phyloP scores from a whole-genome alignment of 2,113 vertebrate species.

The Thamnophis sirtalis region DNA sequence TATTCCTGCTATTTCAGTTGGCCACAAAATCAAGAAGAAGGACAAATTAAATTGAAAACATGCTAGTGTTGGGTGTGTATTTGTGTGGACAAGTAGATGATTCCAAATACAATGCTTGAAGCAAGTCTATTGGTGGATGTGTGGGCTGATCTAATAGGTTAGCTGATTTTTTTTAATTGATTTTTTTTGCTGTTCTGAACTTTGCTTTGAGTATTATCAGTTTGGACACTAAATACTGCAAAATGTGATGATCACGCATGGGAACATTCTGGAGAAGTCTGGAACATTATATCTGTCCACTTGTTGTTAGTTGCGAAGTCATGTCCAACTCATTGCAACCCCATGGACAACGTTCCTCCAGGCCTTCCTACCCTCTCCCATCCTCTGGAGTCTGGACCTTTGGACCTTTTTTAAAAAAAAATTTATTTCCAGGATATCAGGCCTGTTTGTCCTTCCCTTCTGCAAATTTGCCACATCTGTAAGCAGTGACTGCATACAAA shows the following conservation, averaged over 20 bases:
- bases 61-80: neutral
- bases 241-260: neutral
- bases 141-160: neutral
- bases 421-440: fast-evolving
- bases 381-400: neutral
- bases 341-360: too few relatives aligned
- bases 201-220: neutral
- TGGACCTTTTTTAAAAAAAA: fast-evolving
- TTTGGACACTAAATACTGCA: neutral
- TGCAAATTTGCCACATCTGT: constrained; percentile 9
- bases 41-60: neutral
- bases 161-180: neutral
- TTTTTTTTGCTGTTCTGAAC: neutral
- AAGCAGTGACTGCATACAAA: fast-evolving
- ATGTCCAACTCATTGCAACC: too few relatives aligned
- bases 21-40: neutral
- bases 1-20: neutral
- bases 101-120: neutral
- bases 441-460: fast-evolving
- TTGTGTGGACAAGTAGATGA: neutral
- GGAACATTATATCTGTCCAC: neutral
- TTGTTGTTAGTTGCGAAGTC: too few relatives aligned
- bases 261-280: neutral
- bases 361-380: too few relatives aligned
- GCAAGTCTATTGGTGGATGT: neutral